A percentile compares a stretch with the other conserved stretches of the same genome.
Evolutionary conservation across 64 coral and sea anemone genomes (phyloP).

Genomic region (Actinia tenebrosa): DNA sequence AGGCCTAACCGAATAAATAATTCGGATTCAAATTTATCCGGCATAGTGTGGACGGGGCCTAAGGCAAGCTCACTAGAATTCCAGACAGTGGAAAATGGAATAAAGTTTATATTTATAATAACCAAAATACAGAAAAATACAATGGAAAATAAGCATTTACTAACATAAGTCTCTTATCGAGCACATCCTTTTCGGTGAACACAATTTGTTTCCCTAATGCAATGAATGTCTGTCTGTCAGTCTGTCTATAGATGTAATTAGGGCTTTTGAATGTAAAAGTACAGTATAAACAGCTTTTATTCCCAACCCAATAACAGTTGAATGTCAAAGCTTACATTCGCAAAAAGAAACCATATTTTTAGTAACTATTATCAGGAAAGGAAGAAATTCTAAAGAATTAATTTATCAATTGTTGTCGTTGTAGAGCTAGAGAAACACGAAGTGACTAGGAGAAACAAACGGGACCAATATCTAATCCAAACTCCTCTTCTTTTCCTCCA

Average conservation of each 20-base stretch:
- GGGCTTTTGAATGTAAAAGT: neutral
- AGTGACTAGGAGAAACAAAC: conserved; percentile 62
- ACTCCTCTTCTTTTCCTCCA: conserved; percentile 59
- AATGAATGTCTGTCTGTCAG: neutral
- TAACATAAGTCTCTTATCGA: neutral
- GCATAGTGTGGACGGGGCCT: no score
- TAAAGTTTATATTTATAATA: neutral
- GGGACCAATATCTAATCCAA: conserved; percentile 74
- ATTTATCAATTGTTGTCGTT: neutral
- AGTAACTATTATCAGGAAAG: conserved; percentile 13
- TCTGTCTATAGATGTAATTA: conserved; percentile 4
- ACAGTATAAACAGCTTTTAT: conserved; percentile 20
- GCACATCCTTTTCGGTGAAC: neutral
- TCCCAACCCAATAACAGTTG: conserved; percentile 14
- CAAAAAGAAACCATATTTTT: neutral
- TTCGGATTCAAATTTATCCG: no score
- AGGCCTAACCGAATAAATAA: no score
- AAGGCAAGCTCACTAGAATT: neutral
- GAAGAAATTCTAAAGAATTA: conserved; percentile 9
- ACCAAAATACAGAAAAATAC: conserved; percentile 7
- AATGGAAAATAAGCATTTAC: neutral
- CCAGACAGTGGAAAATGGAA: neutral
- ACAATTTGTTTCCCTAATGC: neutral
- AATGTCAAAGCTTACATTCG: conserved; percentile 8
- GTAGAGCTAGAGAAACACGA: conserved; percentile 5